A percentile compares a stretch with the other conserved stretches of the same genome.
Conservation (phyloP, 2,113 vertebrate genomes). For the Pluvialis apricaria region DNA sequence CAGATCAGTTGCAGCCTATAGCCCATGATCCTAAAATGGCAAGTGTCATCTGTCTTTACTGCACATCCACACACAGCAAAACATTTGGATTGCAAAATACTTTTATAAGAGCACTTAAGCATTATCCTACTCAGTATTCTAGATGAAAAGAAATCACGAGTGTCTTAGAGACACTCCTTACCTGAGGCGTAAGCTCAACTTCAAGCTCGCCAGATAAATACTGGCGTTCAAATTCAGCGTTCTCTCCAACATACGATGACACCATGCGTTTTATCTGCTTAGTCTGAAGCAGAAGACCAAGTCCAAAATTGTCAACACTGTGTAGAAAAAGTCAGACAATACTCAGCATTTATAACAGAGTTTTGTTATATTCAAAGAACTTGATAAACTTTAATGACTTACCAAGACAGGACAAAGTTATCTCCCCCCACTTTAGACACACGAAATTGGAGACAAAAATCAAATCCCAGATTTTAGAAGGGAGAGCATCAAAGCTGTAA, state of each 20-base stretch:
- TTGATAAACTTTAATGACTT: not conserved
- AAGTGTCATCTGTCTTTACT: not conserved
- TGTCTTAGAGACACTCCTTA: slow-evolving; percentile 41
- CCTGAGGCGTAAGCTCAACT: slow-evolving; percentile 96
- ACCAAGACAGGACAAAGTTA: not conserved
- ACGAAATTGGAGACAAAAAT: not conserved
- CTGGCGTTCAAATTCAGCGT: slow-evolving; percentile 94
- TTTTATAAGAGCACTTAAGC: not conserved
- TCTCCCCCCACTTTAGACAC: not conserved
- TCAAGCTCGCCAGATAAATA: slow-evolving; percentile 93
- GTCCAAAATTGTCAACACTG: slow-evolving; percentile 95
- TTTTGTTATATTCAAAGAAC: not conserved
- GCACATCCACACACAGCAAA: not conserved
- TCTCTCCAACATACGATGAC: slow-evolving; percentile 96
- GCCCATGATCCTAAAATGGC: not conserved
- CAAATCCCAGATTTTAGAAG: not conserved
- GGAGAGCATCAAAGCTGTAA: not conserved
- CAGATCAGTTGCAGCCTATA: not conserved
- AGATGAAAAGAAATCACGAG: not conserved
- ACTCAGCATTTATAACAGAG: not conserved
- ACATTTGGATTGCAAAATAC: not conserved
- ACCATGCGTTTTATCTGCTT: slow-evolving; percentile 98
- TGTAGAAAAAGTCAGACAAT: not conserved
- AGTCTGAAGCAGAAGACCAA: slow-evolving; percentile 89
- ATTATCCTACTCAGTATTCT: not conserved